Evolutionary conservation across 2,888 invertebrate species (phyloP).

Genomic region (Pristionchus japonicus): DNA sequence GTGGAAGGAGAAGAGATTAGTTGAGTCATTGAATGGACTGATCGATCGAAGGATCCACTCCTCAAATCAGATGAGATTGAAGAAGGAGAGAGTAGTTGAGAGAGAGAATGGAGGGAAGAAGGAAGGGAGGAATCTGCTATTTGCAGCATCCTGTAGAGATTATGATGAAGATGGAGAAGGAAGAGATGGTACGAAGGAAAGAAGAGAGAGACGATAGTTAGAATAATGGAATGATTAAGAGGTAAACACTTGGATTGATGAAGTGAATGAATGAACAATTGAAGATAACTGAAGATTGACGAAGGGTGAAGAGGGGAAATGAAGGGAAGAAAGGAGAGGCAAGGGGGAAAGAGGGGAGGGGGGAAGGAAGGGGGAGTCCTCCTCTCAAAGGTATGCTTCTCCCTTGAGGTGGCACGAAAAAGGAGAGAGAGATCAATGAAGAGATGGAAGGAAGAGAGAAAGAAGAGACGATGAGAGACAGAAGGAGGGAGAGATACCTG

Average conservation of each 20-base stretch:
- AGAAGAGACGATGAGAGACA: neutral
- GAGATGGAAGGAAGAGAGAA: conserved; percentile 32
- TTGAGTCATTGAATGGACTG: neutral
- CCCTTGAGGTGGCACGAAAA: conserved; percentile 19
- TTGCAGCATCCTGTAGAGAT: neutral
- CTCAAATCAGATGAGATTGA: neutral
- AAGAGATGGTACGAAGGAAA: neutral
- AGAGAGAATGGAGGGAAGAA: neutral
- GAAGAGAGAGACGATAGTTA: neutral
- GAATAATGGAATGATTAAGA: conserved; percentile 7
- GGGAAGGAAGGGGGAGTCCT: neutral
- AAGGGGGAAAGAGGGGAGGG: neutral
- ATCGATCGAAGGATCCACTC: neutral
- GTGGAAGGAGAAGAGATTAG: neutral
- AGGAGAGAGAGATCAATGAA: conserved; percentile 48
- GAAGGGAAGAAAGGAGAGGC: conserved; percentile 25
- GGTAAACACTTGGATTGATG: neutral
- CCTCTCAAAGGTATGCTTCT: conserved; percentile 43
- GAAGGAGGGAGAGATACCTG: neutral
- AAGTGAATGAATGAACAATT: conserved; percentile 11
- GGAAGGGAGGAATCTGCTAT: neutral
- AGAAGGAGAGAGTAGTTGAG: neutral
- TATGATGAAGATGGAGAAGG: neutral
- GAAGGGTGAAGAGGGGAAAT: neutral
- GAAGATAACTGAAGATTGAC: neutral